Base-by-base conservation (phyloP, 1,140 invertebrate genomes). In the Rhagoletis pomonella region DNA sequence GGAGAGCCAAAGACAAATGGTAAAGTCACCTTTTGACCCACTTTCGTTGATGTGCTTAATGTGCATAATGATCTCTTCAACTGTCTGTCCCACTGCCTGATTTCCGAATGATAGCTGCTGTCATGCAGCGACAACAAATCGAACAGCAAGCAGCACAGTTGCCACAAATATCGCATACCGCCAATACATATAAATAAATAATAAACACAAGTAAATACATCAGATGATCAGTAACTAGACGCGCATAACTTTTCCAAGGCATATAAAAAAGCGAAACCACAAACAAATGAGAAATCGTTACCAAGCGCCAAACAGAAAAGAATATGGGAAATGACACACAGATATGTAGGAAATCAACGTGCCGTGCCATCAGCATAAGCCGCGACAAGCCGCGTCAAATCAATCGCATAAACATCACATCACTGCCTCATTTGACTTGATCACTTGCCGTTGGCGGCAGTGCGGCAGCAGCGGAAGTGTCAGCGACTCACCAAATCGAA, bases 351-450 rank as follows among this genome's bases (percentile, higher is more conserved):
- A 47, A 17, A 73, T 47, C 67, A 14, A 6, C 14, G 4, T 29
- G 69, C 42, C 5, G 17, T 42, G 12, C 47, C 44, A 81, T 17
- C 6, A 9, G n/a, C 73, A 81, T 55, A 73, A 14, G 69, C 73
- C 14, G 19, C n/a, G 73, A 55, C 73, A 81, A 29, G 47, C 73
- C 14, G 55, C 50, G 73, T 58, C 47, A 81, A 81, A 81, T 81
- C 73, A 81, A 55, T 29, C 73, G 44, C 47, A n/a, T 29, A 29
- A 81, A 12, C 73, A 55, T 81, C 73, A 81, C 73, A 81, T 55
- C 73, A 81, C 47, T 81, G 73, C 47, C 73, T 19, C 47, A 81
- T 81, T 81, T 81, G 73, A 81, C 47, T 77, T 77, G 69, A 81
- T 81, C 73, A 81, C 50, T 10, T 14, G 67, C 42, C 67, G 67